Conservation (phyloP, 2,797 vertebrate species). For the Mormyrus proboscirostris region DNA sequence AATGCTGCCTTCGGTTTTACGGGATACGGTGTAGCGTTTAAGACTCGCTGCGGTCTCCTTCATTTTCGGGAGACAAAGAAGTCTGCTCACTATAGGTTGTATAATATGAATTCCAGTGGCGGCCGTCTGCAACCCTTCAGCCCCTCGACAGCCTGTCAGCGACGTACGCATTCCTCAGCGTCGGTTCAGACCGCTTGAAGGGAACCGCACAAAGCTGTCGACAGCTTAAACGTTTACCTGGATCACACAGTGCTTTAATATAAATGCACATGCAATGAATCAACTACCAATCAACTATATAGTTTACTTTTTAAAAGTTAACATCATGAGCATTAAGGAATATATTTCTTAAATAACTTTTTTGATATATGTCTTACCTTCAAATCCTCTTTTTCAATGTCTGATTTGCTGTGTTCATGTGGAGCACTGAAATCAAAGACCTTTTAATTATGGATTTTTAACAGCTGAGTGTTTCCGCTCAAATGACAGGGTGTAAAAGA, state of each 20-base stretch:
- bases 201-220: background rate
- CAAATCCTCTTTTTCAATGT: background rate
- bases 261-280: background rate
- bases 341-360: background rate
- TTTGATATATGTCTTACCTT: background rate
- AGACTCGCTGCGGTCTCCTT: slow-evolving; percentile 27
- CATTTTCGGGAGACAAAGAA: slow-evolving; percentile 8
- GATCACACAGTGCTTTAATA: background rate
- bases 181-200: background rate
- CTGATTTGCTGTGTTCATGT: background rate
- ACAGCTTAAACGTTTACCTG: background rate
- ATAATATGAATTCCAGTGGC: slow-evolving; percentile 4
- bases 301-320: background rate
- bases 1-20: background rate
- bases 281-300: background rate
- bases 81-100: background rate
- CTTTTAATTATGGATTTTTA: background rate
- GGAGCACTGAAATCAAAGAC: background rate
- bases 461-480: background rate
- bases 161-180: background rate
- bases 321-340: background rate
- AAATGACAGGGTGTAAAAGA: background rate
- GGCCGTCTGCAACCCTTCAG: background rate
- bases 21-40: slow-evolving; percentile 42
- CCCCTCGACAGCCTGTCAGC: background rate